A percentile compares a stretch with the other conserved stretches of the same genome.
Evolutionary conservation across 1,140 invertebrate species (phyloP).

Genomic region (Laupala kohalensis): DNA sequence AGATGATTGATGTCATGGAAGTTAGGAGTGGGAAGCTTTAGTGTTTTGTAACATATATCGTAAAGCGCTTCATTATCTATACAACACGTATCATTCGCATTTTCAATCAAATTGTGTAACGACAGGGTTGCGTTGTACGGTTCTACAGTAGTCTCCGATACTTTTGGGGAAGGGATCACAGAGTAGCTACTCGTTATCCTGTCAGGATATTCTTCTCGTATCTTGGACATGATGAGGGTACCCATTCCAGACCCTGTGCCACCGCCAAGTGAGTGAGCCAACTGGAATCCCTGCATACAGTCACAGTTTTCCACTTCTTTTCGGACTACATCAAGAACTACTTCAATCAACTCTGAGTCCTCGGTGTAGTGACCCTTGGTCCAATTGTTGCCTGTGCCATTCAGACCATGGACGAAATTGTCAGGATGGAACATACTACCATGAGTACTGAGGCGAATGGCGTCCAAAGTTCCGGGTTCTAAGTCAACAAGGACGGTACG

Average conservation of each 20-base stretch:
- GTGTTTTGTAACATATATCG: too few relatives aligned
- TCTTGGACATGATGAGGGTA: too few relatives aligned
- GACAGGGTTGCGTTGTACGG: too few relatives aligned
- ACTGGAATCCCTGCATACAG: constrained; percentile 15
- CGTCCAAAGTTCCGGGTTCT: constrained; percentile 57
- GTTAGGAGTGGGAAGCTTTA: too few relatives aligned
- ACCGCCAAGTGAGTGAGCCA: too few relatives aligned
- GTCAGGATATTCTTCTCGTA: too few relatives aligned
- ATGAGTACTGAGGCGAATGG: constrained; percentile 46
- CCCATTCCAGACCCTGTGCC: too few relatives aligned
- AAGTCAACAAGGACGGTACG: constrained; percentile 54
- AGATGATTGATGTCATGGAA: too few relatives aligned
- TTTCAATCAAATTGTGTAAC: constrained; percentile 41
- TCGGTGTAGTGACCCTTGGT: constrained; percentile 90
- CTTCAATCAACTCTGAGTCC: constrained; percentile 39
- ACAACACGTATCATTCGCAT: constrained; percentile 77
- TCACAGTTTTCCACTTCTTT: constrained; percentile 42
- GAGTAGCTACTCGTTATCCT: too few relatives aligned
- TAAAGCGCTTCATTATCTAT: constrained; percentile 28
- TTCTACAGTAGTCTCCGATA: too few relatives aligned
- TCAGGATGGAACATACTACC: constrained; percentile 45
- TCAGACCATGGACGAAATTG: background rate
- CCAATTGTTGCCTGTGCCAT: constrained; percentile 43
- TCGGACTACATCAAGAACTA: constrained; percentile 41
- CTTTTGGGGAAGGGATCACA: too few relatives aligned